phyloP scores from a whole-genome alignment of 2,113 vertebrate species.

The Carassius carassius region DNA sequence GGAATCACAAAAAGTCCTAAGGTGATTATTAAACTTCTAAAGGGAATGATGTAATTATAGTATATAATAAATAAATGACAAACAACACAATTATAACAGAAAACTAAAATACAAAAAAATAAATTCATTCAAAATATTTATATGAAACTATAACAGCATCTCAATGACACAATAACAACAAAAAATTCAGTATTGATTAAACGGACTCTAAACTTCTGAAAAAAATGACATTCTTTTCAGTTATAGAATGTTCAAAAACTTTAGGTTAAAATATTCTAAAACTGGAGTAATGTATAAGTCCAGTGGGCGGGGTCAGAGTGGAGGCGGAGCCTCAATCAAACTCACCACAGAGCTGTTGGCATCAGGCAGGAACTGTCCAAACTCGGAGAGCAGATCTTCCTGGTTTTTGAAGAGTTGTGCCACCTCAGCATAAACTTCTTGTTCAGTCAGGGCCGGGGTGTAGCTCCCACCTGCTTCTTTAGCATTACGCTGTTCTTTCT shows the following conservation, averaged over 20 bases:
- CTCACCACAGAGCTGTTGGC: conserved; percentile 95
- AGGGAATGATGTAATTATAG: no score
- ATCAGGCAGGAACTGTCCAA: conserved; percentile 96
- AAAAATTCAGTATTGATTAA: background rate
- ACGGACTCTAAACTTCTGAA: background rate
- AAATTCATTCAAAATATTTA: no score
- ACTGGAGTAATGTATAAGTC: background rate
- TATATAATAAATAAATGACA: no score
- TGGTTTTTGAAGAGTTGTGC: conserved; percentile 98
- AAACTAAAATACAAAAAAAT: no score
- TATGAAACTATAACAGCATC: background rate
- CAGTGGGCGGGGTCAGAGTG: background rate
- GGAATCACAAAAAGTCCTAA: no score
- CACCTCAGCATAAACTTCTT: conserved; percentile 98
- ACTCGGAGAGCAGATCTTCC: conserved; percentile 96
- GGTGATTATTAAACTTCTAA: no score
- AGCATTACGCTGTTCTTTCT: conserved; percentile 98
- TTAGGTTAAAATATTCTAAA: background rate
- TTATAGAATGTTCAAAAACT: background rate
- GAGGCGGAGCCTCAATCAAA: background rate
- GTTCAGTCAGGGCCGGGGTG: conserved; percentile 92
- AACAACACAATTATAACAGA: no score
- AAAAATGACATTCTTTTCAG: background rate
- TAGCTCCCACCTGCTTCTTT: conserved; percentile 98
- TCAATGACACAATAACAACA: background rate